A percentile compares a stretch with the other conserved stretches of the same genome.
These are phyloP conservation scores for Tribolium madens DNA, from an alignment of 1,140 invertebrate genomes.

Conservation along the genomic window DNA sequence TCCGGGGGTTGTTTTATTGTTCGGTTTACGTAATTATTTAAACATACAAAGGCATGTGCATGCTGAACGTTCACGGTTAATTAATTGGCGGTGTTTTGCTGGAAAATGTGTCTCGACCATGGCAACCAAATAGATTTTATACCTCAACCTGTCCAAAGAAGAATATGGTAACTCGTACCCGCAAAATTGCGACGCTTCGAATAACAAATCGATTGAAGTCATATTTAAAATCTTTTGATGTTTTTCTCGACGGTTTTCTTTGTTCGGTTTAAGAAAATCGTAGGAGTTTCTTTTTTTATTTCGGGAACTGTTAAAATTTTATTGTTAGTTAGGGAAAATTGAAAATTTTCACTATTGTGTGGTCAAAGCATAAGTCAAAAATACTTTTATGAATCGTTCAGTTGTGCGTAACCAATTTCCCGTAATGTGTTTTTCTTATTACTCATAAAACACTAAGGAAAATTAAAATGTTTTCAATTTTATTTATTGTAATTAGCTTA, in stretches of 20 bases:
- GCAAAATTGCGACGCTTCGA: too few relatives aligned
- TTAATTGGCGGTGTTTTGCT: slow-evolving; percentile 6
- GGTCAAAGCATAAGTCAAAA: background rate
- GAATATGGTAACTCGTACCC: background rate
- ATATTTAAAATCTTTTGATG: too few relatives aligned
- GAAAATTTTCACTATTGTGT: background rate
- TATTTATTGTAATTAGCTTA: too few relatives aligned
- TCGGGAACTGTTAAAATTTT: background rate
- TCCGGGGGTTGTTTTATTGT: slow-evolving; percentile 12
- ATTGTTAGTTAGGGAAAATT: background rate
- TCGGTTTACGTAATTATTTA: slow-evolving; percentile 31
- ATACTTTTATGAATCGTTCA: background rate
- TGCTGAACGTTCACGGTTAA: slow-evolving; percentile 16
- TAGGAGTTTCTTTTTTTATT: too few relatives aligned
- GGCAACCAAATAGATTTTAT: slow-evolving; percentile 13
- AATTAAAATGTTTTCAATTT: background rate
- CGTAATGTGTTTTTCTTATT: background rate
- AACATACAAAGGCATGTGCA: slow-evolving; percentile 30
- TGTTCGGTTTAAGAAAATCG: too few relatives aligned
- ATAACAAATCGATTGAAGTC: too few relatives aligned
- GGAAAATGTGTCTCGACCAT: slow-evolving; percentile 31
- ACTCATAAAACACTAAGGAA: background rate
- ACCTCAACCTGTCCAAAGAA: background rate
- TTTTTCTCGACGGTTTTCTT: too few relatives aligned
- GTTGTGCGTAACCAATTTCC: background rate